These are phyloP conservation scores for Acanthochromis polyacanthus DNA, from an alignment of 2,113 vertebrate genomes.

Conservation along the genomic window DNA sequence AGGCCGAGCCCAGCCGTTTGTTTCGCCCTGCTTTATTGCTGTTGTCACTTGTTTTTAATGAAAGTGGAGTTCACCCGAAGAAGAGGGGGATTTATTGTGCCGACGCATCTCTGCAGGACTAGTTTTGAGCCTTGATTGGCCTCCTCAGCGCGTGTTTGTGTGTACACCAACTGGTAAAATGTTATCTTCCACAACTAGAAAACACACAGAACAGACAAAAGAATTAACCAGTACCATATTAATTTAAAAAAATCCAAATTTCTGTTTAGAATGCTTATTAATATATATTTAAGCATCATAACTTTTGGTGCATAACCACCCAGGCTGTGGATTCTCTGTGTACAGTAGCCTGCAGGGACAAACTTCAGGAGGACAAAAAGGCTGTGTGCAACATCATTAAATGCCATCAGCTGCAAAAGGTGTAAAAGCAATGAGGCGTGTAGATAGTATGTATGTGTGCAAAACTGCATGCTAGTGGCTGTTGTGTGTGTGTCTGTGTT, in stretches of 20 bases:
- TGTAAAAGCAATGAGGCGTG: conserved; percentile 14
- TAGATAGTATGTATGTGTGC: neutral
- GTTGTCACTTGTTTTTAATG: conserved; percentile 72
- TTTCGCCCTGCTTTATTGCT: conserved; percentile 63
- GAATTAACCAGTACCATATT: neutral
- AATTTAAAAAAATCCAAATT: neutral
- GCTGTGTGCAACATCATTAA: neutral
- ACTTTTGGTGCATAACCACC: too few species aligned
- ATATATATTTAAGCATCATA: neutral
- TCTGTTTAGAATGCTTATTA: neutral
- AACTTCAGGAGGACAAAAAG: too few species aligned
- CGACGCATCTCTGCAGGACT: conserved; percentile 24
- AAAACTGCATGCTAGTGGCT: conserved; percentile 17
- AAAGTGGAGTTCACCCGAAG: conserved; percentile 57
- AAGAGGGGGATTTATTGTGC: conserved; percentile 19
- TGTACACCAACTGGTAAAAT: neutral
- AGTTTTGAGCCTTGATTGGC: neutral
- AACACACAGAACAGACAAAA: neutral
- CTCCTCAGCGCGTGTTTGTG: neutral
- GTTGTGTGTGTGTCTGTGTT: conserved; percentile 4
- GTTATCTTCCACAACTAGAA: too few species aligned
- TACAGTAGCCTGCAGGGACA: too few species aligned
- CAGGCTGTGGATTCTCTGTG: too few species aligned
- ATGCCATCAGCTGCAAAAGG: conserved; percentile 35
- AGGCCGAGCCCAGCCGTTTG: conserved; percentile 19